These are phyloP conservation scores for Glyptemys insculpta DNA, from an alignment of 2,797 vertebrate species.

Conservation along the genomic window DNA sequence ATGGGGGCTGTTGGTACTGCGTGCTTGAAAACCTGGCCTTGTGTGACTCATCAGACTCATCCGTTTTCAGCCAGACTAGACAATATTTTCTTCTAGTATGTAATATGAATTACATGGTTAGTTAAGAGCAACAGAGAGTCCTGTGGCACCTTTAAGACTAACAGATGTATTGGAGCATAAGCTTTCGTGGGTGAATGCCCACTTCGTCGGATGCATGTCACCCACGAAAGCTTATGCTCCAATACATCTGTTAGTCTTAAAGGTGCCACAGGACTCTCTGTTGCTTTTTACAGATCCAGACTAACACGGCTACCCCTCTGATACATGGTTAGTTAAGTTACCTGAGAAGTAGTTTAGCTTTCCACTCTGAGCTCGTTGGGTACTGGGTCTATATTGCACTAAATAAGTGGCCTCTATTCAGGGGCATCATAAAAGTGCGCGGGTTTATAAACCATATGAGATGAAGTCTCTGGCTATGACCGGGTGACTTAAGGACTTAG, in stretches of 20 bases:
- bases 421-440: neutral
- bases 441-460: neutral
- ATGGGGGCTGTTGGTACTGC: neutral
- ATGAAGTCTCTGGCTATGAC: neutral
- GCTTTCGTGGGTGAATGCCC: too few species aligned
- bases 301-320: too few species aligned
- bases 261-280: too few species aligned
- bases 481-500: neutral
- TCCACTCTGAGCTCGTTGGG: neutral
- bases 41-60: neutral
- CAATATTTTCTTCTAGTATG: neutral
- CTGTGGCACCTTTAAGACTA: too few species aligned
- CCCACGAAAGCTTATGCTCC: too few species aligned
- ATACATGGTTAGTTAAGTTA: neutral
- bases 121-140: neutral
- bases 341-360: slow-evolving; percentile 1
- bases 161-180: too few species aligned
- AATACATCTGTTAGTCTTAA: too few species aligned
- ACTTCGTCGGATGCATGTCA: too few species aligned
- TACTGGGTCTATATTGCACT: neutral
- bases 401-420: neutral
- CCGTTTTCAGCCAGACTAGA: neutral
- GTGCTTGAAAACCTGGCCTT: neutral
- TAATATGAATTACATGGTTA: neutral
- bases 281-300: too few species aligned